Evolutionary conservation across 1,140 invertebrate genomes (phyloP), one percentile per base, ranked within the genome.

Genomic region (Pseudachorutes palmiensis): DNA sequence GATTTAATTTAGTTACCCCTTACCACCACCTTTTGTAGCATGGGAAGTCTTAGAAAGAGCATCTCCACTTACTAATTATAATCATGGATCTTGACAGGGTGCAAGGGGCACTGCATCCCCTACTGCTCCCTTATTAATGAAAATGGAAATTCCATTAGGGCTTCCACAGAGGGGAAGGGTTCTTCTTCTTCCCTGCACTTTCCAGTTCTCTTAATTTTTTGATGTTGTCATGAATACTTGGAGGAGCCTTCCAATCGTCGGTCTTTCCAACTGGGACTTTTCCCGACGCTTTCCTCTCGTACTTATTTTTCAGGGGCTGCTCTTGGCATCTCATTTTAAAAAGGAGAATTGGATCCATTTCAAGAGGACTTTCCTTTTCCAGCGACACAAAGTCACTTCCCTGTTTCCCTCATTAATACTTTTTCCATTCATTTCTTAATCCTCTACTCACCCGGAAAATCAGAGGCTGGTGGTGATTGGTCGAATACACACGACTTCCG

Each of bases 1-100:
- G 51, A 55, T 55, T 55, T 55, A 55, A 55, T 55, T 55, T 55
- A 55, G n/a, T n/a, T n/a, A n/a, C n/a, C n/a, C 5, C 51, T 24
- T 24, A 5, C 9, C 3, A 55, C 9, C 51, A 55, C 51, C 51
- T 55, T 55, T 55, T 22, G 9, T 45, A 45, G 9, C 19, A 45
- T 12, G 36, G 36, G 36, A 45, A 45, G 36, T 45, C 19, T 45
- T 45, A 19, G 36, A 45, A n/a, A n/a, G n/a, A n/a, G n/a, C n/a
- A n/a, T n/a, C n/a, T n/a, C n/a, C n/a, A n/a, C n/a, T n/a, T n/a
- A n/a, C n/a, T n/a, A n/a, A n/a, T n/a, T n/a, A n/a, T n/a, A n/a
- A n/a, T n/a, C n/a, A n/a, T n/a, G n/a, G n/a, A n/a, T n/a, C n/a
- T n/a, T n/a, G n/a, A n/a, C n/a, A n/a, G n/a, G n/a, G n/a, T n/a